A percentile compares a stretch with the other conserved stretches of the same genome.
These are phyloP conservation scores for Premnoplex brunnescens DNA, from an alignment of 2,797 vertebrate genomes.

Conservation along the genomic window DNA sequence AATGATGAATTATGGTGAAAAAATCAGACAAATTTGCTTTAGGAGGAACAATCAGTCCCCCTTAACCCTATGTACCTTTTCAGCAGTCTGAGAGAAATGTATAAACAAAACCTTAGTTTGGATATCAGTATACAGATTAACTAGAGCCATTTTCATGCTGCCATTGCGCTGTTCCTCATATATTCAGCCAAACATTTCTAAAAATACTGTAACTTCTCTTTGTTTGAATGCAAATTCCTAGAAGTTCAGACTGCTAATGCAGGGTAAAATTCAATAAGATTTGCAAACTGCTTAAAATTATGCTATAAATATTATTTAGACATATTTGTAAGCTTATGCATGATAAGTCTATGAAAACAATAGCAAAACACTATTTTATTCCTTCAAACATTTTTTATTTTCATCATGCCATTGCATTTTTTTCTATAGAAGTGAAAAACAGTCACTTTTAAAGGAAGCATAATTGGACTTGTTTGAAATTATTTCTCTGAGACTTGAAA, in stretches of 20 bases:
- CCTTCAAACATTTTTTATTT: conserved; percentile 39
- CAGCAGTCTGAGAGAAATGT: neutral
- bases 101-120: neutral
- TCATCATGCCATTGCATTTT: neutral
- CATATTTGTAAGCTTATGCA: neutral
- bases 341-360: conserved; percentile 29
- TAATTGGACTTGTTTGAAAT: conserved; percentile 43
- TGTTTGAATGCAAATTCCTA: conserved; percentile 25
- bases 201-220: neutral
- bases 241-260: conserved; percentile 43
- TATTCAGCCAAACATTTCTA: neutral
- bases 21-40: neutral
- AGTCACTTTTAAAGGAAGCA: neutral
- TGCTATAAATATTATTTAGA: conserved; percentile 68
- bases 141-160: neutral
- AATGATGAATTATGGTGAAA: neutral
- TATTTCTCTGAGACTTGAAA: conserved; percentile 22
- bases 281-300: conserved; percentile 43
- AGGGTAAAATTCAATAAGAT: conserved; percentile 15
- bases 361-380: conserved; percentile 43
- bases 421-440: conserved; percentile 23
- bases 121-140: neutral
- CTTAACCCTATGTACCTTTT: neutral
- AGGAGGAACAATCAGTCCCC: neutral
- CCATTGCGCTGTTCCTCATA: neutral